Conservation (phyloP, 2,797 vertebrate species). For the Enteromius unitaeniatus region DNA sequence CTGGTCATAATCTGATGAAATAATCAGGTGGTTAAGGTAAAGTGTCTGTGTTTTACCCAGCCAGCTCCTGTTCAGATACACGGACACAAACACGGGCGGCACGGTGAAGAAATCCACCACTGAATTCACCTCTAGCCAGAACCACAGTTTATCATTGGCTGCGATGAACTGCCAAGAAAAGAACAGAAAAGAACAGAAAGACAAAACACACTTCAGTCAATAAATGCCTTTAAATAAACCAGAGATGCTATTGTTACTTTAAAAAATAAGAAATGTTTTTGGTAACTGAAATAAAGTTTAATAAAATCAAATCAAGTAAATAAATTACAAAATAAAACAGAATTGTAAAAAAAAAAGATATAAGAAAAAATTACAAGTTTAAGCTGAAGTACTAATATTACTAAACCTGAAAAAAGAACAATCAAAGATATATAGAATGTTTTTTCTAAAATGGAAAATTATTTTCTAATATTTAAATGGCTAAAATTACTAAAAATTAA, state of each 20-base stretch:
- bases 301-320: not conserved
- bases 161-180: conserved; percentile 87
- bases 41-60: conserved; percentile 82
- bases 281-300: not conserved
- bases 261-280: not conserved
- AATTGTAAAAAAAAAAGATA: not conserved
- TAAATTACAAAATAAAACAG: not conserved
- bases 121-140: conserved; percentile 98
- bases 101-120: conserved; percentile 99
- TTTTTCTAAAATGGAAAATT: not conserved
- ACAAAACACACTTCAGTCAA: not conserved
- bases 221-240: not conserved
- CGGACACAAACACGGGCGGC: conserved; percentile 96
- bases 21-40: not conserved
- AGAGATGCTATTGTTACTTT: not conserved
- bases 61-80: conserved; percentile 98
- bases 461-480: not conserved
- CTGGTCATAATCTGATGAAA: not conserved
- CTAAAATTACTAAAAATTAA: not conserved
- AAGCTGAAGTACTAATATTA: not conserved
- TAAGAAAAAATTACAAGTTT: not conserved
- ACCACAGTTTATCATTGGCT: conserved; percentile 98
- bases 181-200: conserved; percentile 14
- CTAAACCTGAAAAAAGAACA: not conserved
- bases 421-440: not conserved